Evolutionary conservation across 92 coral and sea anemone species (phyloP), one percentile per base, ranked within the genome.

Genomic region (Muricea muricata): DNA sequence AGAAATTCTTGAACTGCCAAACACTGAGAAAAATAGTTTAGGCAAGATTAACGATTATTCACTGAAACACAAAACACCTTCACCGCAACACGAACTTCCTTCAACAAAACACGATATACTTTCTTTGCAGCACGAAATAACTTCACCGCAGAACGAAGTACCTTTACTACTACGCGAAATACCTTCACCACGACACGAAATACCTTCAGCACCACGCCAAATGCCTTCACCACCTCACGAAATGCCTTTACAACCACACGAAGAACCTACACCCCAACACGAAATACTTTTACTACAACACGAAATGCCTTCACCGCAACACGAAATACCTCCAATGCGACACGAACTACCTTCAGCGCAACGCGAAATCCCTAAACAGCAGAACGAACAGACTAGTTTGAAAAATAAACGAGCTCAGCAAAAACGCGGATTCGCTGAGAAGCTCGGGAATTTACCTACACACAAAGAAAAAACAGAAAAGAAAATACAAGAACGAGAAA

Each of bases 181-280:
- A 23, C 17, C 9, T 17, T 28, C 68, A 60, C 9, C 1, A 60
- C 68, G 34, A 21, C 32, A 29, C 17, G 33, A 29, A 60, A 60
- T 29, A 23, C 14, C 32, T 23, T 60, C 68, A 60, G 7, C 68
- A 60, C 29, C 12, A 1, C 33, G 2, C 26, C 32, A 11, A 15
- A 15, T 25, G 28, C 33, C 68, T 24, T 24, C 32, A 60, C 13
- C 34, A 3, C 68, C 12, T 5, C 33, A 24, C 33, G 33, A 29
- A 28, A 60, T 29, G 28, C 33, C 32, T 29, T 25, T 15, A 54
- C 8, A 21, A 54, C 61, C 0, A 26, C 45, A 39, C 11, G 45
- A n/a, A n/a, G n/a, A n/a, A n/a, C n/a, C n/a, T n/a, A n/a, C 11
- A 28, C 93, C 89, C 48, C 70, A 86, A 35, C 42, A 82, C 81